phyloP scores from a whole-genome alignment of 2,797 vertebrate genomes.

The Hapalemur alaotrensis region DNA sequence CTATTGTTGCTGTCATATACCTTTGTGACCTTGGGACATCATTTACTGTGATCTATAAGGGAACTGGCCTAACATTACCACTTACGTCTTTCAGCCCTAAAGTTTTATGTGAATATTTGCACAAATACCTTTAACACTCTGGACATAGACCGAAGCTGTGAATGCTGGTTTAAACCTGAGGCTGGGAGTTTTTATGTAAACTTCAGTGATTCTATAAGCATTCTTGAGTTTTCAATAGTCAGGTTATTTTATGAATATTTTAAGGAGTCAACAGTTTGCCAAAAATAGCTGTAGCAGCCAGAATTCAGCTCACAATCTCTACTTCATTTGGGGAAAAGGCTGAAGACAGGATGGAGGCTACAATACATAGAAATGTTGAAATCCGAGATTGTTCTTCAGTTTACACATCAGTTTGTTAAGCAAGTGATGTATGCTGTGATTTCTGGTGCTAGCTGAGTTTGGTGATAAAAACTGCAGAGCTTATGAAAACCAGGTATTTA shows the following conservation, averaged over 20 bases:
- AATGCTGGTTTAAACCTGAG: neutral
- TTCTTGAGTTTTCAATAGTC: conserved; percentile 19
- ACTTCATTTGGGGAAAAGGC: neutral
- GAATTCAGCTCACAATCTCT: neutral
- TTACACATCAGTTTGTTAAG: neutral
- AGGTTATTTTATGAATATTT: neutral
- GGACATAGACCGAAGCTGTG: neutral
- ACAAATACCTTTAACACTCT: neutral
- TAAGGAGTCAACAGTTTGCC: neutral
- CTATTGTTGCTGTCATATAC: neutral
- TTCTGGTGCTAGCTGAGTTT: neutral
- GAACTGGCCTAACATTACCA: neutral
- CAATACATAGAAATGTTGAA: neutral
- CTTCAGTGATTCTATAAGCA: neutral
- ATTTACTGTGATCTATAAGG: neutral
- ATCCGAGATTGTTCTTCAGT: neutral
- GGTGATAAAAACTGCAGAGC: neutral
- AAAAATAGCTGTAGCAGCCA: neutral
- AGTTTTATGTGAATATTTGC: conserved; percentile 2
- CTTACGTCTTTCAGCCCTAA: neutral
- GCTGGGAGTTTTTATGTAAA: neutral
- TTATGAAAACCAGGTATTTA: neutral
- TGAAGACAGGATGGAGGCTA: neutral
- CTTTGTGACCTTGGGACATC: neutral
- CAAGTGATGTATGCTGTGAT: neutral